Evolutionary conservation across 2,888 invertebrate genomes (phyloP).

Genomic region (Andrena camellia): DNA sequence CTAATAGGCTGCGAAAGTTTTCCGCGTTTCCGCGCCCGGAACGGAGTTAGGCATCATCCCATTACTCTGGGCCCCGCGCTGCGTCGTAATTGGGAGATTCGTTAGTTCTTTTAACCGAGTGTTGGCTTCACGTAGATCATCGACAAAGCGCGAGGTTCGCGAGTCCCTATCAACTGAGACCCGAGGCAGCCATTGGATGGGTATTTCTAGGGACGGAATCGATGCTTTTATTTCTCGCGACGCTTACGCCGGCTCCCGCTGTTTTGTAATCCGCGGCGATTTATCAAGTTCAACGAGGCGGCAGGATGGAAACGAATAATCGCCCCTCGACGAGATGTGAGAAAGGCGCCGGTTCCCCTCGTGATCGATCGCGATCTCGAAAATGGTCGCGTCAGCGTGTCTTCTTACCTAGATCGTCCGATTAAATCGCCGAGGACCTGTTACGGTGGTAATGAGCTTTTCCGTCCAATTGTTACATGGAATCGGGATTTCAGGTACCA

Average conservation of each 20-base stretch:
- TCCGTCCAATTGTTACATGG: background rate
- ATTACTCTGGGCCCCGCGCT: background rate
- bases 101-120: conserved; percentile 34
- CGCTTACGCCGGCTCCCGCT: conserved; percentile 50
- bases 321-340: conserved; percentile 44
- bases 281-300: conserved; percentile 65
- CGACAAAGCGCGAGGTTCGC: background rate
- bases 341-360: conserved; percentile 31
- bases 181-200: background rate
- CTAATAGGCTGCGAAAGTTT: conserved; percentile 66
- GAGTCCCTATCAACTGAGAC: background rate
- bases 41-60: conserved; percentile 45
- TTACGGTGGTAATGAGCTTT: background rate
- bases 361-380: conserved; percentile 58
- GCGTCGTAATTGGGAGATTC: conserved; percentile 60
- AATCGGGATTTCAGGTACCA: conserved; percentile 61
- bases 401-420: too few relatives aligned
- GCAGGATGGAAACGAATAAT: conserved; percentile 58
- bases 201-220: background rate
- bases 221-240: conserved; percentile 11
- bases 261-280: conserved; percentile 63
- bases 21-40: conserved; percentile 54
- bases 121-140: conserved; percentile 9
- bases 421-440: too few relatives aligned
- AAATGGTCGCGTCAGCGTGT: conserved; percentile 13